phyloP scores from a whole-genome alignment of 35 echinoderm and acorn worm species.

The Amphiura filiformis region DNA sequence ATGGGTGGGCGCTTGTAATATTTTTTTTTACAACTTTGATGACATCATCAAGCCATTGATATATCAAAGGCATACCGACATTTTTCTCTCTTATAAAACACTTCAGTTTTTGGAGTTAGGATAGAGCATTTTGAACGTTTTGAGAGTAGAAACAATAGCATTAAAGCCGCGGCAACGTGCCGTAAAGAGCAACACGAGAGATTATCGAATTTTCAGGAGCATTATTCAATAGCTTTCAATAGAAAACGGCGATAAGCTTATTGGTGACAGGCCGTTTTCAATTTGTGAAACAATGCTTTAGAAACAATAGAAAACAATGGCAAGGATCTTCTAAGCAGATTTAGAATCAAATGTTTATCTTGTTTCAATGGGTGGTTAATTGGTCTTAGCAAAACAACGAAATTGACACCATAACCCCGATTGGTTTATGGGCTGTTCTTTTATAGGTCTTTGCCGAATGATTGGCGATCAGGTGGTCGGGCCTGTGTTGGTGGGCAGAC shows the following conservation, averaged over 20 bases:
- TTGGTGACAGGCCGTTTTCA: background rate
- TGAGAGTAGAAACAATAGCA: background rate
- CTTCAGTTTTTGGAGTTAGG: background rate
- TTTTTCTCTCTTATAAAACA: background rate
- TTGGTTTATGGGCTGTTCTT: too few relatives aligned
- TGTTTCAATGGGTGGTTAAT: background rate
- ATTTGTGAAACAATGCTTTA: background rate
- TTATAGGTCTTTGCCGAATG: too few relatives aligned
- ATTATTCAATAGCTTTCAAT: background rate
- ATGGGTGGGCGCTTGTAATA: too few relatives aligned
- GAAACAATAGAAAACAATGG: background rate
- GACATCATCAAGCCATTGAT: background rate
- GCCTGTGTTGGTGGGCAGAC: too few relatives aligned
- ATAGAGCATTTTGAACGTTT: background rate
- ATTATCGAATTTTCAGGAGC: background rate
- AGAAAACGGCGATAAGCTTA: background rate
- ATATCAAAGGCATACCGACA: background rate
- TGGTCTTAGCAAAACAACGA: background rate
- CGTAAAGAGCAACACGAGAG: background rate
- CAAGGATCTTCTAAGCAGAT: background rate
- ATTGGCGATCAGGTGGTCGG: too few relatives aligned
- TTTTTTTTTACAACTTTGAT: background rate
- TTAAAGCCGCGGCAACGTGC: background rate
- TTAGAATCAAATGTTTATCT: background rate
- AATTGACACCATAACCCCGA: background rate